phyloP scores from a whole-genome alignment of 2,797 vertebrate genomes.

The Xenops minutus region DNA sequence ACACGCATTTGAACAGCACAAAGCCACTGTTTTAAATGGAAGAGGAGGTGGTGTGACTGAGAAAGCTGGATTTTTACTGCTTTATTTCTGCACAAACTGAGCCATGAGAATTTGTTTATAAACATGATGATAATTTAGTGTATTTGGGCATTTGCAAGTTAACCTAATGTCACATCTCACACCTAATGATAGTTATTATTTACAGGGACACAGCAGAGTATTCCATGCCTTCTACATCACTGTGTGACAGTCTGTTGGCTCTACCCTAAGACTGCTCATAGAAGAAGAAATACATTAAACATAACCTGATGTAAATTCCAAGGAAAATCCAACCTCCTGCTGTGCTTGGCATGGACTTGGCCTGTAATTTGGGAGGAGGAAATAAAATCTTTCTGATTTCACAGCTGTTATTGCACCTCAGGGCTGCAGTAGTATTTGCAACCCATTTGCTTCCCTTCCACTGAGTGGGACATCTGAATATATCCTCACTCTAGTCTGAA shows the following conservation, averaged over 20 bases:
- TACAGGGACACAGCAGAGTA: not conserved
- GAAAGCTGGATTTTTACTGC: not conserved
- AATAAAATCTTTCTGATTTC: conserved; percentile 53
- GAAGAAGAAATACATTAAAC: conserved; percentile 41
- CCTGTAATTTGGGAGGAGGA: conserved; percentile 25
- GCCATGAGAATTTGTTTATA: not conserved
- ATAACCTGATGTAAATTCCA: conserved; percentile 54
- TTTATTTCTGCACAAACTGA: not conserved
- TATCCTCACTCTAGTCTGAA: conserved; percentile 63
- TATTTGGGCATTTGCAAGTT: not conserved
- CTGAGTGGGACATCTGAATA: conserved; percentile 58
- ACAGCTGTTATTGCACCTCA: conserved; percentile 61
- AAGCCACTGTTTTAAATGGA: accelerated
- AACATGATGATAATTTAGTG: not conserved
- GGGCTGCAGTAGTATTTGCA: conserved; percentile 50
- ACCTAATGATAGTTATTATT: not conserved
- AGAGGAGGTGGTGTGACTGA: not conserved
- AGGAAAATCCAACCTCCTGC: conserved; percentile 41
- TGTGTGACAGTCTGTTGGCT: not conserved
- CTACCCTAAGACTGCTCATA: not conserved
- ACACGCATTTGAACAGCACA: not conserved
- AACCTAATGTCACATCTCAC: not conserved
- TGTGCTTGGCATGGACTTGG: conserved; percentile 47
- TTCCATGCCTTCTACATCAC: not conserved
- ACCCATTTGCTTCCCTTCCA: conserved; percentile 39